Conservation (phyloP, 2,797 vertebrate species). For the Linurgus olivaceus region DNA sequence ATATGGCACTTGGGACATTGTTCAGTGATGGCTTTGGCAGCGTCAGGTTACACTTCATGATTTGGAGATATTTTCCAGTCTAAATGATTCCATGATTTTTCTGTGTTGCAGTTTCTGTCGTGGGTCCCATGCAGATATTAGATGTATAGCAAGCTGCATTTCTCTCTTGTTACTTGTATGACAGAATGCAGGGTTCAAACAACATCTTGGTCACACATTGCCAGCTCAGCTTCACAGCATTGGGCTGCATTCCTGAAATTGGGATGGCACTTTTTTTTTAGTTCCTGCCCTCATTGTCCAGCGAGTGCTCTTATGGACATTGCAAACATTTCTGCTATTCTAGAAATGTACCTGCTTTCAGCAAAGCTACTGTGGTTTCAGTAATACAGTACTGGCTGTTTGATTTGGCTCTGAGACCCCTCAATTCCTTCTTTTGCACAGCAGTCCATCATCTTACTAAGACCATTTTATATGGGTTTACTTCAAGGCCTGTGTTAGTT, state of each 20-base stretch:
- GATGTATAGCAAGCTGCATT: not conserved
- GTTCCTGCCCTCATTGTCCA: not conserved
- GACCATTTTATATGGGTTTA: not conserved
- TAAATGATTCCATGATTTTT: rapidly evolving
- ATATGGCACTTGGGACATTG: not conserved
- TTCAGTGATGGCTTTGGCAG: not conserved
- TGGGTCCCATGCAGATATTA: not conserved
- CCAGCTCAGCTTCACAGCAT: not conserved
- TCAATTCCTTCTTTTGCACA: not conserved
- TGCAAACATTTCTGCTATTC: not conserved
- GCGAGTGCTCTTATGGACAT: not conserved
- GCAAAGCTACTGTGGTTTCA: not conserved
- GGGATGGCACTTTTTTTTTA: not conserved
- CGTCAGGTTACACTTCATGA: not conserved
- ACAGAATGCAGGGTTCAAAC: not conserved
- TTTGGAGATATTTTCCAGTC: not conserved
- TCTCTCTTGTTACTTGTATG: not conserved
- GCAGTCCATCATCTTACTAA: not conserved
- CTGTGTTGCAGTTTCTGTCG: rapidly evolving
- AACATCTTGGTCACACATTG: rapidly evolving
- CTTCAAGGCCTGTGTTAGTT: not conserved
- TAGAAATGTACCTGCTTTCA: not conserved
- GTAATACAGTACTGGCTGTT: not conserved
- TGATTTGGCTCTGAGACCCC: not conserved
- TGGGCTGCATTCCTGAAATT: rapidly evolving